These are phyloP conservation scores for Papilio dardanus DNA, from an alignment of 1,140 invertebrate species.

Conservation along the genomic window DNA sequence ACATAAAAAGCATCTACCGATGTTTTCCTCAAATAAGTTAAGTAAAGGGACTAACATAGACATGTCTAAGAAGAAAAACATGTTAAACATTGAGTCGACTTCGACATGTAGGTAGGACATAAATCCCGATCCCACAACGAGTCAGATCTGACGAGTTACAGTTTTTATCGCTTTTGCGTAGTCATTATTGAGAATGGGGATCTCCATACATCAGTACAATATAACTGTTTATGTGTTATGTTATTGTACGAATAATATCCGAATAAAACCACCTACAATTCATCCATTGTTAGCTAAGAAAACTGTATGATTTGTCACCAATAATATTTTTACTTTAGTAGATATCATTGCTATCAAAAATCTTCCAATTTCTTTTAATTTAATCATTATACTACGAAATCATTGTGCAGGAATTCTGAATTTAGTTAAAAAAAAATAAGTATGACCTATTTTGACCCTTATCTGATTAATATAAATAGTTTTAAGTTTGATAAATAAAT, in stretches of 20 bases:
- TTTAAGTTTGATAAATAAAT: neutral
- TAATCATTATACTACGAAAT: no score
- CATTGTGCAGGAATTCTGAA: no score
- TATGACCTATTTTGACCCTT: no score
- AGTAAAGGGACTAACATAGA: neutral
- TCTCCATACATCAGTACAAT: constrained; percentile 51
- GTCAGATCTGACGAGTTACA: constrained; percentile 54
- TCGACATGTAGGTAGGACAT: neutral
- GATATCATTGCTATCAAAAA: no score
- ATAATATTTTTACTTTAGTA: neutral
- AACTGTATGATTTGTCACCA: neutral
- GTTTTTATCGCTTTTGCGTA: constrained; percentile 57
- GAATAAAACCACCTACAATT: constrained; percentile 31
- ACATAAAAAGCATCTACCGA: no score
- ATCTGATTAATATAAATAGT: no score
- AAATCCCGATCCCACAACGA: constrained; percentile 16
- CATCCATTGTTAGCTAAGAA: neutral
- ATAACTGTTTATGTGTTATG: constrained; percentile 63
- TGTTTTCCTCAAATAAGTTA: neutral
- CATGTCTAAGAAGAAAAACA: neutral
- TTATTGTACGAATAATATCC: constrained; percentile 49
- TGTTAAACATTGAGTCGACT: neutral
- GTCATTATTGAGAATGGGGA: constrained; percentile 53
- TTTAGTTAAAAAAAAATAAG: no score
- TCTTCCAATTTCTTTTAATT: no score